Base-by-base conservation (phyloP, 2,888 invertebrate genomes). In the Alviniconcha strummeri region DNA sequence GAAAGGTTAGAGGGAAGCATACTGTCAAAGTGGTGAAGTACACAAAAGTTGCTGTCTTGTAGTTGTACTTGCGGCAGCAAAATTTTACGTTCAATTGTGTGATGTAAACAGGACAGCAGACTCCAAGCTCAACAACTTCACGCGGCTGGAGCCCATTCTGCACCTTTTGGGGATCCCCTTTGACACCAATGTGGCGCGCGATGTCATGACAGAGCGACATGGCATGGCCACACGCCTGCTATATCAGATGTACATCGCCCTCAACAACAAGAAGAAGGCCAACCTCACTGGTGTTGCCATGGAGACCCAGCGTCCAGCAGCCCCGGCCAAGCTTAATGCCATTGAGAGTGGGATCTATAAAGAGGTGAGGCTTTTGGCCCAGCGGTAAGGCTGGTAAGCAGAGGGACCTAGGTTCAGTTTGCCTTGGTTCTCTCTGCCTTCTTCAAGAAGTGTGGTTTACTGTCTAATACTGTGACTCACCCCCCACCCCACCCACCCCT, bases 81-180 rank as follows among this genome's bases (percentile, higher is more conserved):
- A 36, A 36, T 36, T 36, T 36, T 36, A 36, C 36, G 36, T 36
- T 36, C 36, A 36, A 36, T 3, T 36, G 36, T 36, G 36, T 36
- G 36, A 36, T 36, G 36, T 36, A 36, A 36, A 77, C 86, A 94
- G 94, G 82, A 92, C 93, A 17, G 89, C 92, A 56, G 92, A 93
- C 83, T 91, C 93, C 36, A 93, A 93, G 87, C 92, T 94, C 85
- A 93, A 93, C 87, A 94, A 94, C 86, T 94, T 94, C 85, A 93
- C 92, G 13, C 88, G 93, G 56, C 84, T 94, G 84, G 93, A 94
- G 86, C 93, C 93, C 36, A 89, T 90, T 13, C 87, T 94, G 52
- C 91, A 93, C 87, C 86, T 93, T 71, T 88, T 94, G 85, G 92
- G 90, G 17, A 91, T 94, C 60, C 92, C 92, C n/a, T 94, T 94